A percentile compares a stretch with the other conserved stretches of the same genome.
Conservation (phyloP, 1,140 invertebrate species). For the Rhysida immarginata region DNA sequence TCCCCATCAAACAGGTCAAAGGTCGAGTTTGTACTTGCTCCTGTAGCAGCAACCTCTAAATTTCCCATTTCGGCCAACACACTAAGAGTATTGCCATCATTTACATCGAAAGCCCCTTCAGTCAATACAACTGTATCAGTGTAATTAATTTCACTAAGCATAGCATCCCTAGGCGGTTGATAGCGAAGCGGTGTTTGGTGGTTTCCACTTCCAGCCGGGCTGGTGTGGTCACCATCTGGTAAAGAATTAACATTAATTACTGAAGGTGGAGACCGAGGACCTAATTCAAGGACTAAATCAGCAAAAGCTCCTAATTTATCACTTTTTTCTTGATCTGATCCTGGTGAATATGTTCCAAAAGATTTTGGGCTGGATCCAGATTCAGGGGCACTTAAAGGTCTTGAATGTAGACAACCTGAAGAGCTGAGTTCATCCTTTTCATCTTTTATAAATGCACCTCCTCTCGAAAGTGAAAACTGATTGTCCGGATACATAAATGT, state of each 20-base stretch:
- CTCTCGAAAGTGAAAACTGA: neutral
- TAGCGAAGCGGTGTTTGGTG: slow-evolving; percentile 2
- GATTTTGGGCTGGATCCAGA: slow-evolving; percentile 1
- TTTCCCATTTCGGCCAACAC: slow-evolving; percentile 26
- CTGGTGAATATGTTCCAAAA: slow-evolving; percentile 1
- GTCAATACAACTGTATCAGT: slow-evolving; percentile 28
- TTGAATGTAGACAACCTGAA: neutral
- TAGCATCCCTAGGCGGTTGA: slow-evolving; percentile 24
- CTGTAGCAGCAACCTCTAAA: slow-evolving; percentile 19
- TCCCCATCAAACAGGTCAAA: slow-evolving; percentile 57
- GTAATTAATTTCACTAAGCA: slow-evolving; percentile 31
- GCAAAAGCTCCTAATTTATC: slow-evolving; percentile 1
- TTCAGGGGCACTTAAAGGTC: neutral
- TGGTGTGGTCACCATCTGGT: slow-evolving; percentile 23
- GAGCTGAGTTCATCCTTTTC: neutral
- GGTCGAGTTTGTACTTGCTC: slow-evolving; percentile 19
- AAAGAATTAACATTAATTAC: slow-evolving; percentile 21
- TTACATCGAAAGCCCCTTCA: slow-evolving; percentile 29
- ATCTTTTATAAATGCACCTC: neutral
- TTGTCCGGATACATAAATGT: neutral
- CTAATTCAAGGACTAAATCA: neutral
- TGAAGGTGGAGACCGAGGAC: slow-evolving; percentile 20
- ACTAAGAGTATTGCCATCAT: slow-evolving; percentile 18
- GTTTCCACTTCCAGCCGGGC: slow-evolving; percentile 18
- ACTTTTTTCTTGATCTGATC: neutral